A percentile compares a stretch with the other conserved stretches of the same genome.
Conservation (phyloP, 2,797 vertebrate genomes). For the Aldrovandia affinis region DNA sequence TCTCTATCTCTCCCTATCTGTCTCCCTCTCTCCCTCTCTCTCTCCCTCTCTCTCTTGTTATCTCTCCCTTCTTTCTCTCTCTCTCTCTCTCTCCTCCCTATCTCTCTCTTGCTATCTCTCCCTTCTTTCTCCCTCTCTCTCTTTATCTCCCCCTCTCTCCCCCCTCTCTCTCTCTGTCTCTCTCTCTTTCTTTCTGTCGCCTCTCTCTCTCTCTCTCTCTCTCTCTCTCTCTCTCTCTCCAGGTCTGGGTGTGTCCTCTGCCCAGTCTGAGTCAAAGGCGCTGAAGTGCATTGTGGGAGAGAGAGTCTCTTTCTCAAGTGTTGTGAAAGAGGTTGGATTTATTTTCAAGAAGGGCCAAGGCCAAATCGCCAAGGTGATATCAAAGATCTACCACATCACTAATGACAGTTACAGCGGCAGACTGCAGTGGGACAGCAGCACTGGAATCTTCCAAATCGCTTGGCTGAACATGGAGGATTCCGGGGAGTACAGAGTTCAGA, state of each 20-base stretch:
- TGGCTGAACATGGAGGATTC: slow-evolving; percentile 20
- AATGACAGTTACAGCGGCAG: background rate
- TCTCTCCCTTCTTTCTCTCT: too few species aligned
- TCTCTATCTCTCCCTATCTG: too few species aligned
- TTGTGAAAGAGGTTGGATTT: background rate
- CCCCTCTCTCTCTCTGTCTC: too few species aligned
- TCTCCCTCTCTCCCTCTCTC: too few species aligned
- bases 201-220: too few species aligned
- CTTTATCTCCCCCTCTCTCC: too few species aligned
- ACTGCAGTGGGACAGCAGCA: slow-evolving; percentile 32
- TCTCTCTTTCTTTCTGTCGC: too few species aligned
- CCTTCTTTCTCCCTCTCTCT: too few species aligned
- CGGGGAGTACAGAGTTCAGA: slow-evolving; percentile 24
- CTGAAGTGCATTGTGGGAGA: background rate
- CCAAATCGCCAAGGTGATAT: background rate
- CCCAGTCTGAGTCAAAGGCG: background rate
- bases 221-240: background rate
- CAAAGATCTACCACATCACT: background rate
- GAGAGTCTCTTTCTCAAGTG: background rate
- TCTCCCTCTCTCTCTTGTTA: too few species aligned
- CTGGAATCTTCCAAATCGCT: slow-evolving; percentile 33
- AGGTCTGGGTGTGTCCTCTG: background rate
- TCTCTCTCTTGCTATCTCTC: too few species aligned
- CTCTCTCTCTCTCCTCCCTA: too few species aligned
- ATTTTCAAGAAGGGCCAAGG: background rate